These are phyloP conservation scores for Sepiola atlantica DNA, from an alignment of 2,888 invertebrate genomes.

Conservation along the genomic window DNA sequence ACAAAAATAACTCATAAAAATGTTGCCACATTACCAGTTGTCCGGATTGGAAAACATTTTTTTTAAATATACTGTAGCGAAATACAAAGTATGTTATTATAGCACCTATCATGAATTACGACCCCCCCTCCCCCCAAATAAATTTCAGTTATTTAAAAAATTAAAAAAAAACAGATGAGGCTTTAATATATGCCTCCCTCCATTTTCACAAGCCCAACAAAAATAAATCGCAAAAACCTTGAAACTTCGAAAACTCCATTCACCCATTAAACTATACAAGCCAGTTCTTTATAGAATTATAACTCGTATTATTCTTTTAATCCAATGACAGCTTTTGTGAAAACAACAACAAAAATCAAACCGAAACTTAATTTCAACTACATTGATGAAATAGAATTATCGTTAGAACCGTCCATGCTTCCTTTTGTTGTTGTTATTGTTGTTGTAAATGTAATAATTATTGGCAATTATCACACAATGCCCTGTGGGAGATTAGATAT, in stretches of 20 bases:
- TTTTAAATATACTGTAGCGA: too few relatives aligned
- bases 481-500: too few relatives aligned
- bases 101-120: too few relatives aligned
- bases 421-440: neutral
- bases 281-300: neutral
- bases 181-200: neutral
- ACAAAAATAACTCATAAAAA: too few relatives aligned
- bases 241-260: neutral
- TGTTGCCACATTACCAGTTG: too few relatives aligned
- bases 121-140: too few relatives aligned
- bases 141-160: too few relatives aligned
- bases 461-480: conserved; percentile 14
- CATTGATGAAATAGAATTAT: conserved; percentile 5
- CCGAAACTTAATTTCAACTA: neutral
- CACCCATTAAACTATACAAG: neutral
- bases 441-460: conserved; percentile 6
- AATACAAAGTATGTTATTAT: too few relatives aligned
- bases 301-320: conserved; percentile 3
- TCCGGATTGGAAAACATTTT: too few relatives aligned
- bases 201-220: neutral
- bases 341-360: neutral
- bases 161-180: too few relatives aligned
- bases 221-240: neutral
- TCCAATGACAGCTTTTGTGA: neutral
- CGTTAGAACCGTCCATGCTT: neutral